phyloP scores from a whole-genome alignment of 2,888 invertebrate species.

The Melanophora roralis region DNA sequence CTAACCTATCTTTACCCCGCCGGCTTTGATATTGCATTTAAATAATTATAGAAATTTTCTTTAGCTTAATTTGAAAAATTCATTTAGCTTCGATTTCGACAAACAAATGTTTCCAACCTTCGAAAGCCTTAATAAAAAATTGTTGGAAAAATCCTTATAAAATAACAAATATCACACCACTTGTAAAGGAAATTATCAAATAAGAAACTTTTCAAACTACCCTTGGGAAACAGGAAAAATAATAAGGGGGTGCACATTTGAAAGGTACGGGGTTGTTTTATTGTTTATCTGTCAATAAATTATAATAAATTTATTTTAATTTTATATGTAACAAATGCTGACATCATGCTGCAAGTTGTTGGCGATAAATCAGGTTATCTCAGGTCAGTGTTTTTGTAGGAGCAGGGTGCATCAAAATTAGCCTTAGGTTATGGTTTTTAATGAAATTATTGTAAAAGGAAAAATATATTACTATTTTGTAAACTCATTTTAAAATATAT shows the following conservation, averaged over 20 bases:
- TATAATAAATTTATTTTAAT: conserved; percentile 40
- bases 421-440: conserved; percentile 27
- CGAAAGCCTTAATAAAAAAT: too few species aligned
- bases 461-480: background rate
- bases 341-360: background rate
- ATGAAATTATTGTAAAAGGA: conserved; percentile 7
- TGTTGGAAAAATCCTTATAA: too few species aligned
- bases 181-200: too few species aligned
- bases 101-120: too few species aligned
- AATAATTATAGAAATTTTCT: too few species aligned
- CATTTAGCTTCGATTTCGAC: too few species aligned
- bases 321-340: background rate
- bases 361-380: background rate
- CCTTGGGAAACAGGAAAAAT: conserved; percentile 38
- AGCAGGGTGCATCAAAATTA: conserved; percentile 4
- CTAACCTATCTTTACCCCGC: too few species aligned
- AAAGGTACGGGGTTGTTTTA: conserved; percentile 1
- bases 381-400: conserved; percentile 53
- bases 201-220: conserved; percentile 1
- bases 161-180: too few species aligned
- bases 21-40: too few species aligned
- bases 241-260: background rate
- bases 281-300: background rate
- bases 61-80: too few species aligned
- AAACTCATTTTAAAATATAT: too few species aligned